Conservation (phyloP, 1,140 invertebrate genomes). For the Mercenaria mercenaria region DNA sequence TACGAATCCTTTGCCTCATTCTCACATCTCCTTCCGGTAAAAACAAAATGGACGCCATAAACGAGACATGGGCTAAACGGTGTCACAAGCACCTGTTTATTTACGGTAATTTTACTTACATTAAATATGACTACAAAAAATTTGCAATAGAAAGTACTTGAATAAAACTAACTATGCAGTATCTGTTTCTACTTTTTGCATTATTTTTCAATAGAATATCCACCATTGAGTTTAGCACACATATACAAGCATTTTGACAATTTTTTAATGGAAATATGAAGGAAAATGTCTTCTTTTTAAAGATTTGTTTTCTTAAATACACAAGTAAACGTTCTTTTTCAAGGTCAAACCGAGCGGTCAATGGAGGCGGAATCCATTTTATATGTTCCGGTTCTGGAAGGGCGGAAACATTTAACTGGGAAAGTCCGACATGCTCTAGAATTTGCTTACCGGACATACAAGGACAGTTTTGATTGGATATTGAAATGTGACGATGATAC, state of each 20-base stretch:
- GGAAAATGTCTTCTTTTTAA: no score
- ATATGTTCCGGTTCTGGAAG: constrained; percentile 46
- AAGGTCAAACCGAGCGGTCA: not conserved
- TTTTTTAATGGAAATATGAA: no score
- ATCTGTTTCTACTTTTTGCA: no score
- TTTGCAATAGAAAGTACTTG: no score
- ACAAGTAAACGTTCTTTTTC: no score
- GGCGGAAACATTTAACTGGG: constrained; percentile 56
- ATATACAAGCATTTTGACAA: no score
- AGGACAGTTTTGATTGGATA: constrained; percentile 92
- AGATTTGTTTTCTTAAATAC: no score
- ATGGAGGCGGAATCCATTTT: not conserved
- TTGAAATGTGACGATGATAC: constrained; percentile 98
- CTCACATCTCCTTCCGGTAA: constrained; percentile 18
- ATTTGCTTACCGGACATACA: constrained; percentile 90
- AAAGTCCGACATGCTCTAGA: constrained; percentile 68
- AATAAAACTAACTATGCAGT: no score
- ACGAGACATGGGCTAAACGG: constrained; percentile 53
- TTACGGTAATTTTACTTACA: not conserved
- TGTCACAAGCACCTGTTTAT: constrained; percentile 55
- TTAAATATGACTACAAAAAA: no score
- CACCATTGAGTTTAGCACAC: no score
- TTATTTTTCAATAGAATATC: no score
- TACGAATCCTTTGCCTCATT: constrained; percentile 55
- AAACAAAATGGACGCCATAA: constrained; percentile 34